Percentiles rank a stretch among this genome's conserved stretches.
phyloP scores from a whole-genome alignment of 2,888 invertebrate genomes.

The Imbricaverruca yamaguchii region DNA sequence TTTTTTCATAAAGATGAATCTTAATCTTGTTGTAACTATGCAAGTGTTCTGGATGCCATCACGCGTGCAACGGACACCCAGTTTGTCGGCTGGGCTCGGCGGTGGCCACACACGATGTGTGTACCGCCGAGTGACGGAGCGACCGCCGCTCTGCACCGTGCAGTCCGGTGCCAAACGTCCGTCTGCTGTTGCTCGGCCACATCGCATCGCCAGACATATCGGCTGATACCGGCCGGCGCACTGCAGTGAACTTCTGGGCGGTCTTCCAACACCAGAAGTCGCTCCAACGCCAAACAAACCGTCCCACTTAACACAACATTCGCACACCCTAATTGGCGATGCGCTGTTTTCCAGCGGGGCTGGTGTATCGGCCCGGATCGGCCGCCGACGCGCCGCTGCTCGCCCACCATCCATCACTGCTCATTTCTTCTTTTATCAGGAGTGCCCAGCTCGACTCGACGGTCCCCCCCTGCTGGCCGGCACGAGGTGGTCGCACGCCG shows the following conservation, averaged over 20 bases:
- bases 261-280: background rate
- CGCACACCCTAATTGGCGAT: constrained; percentile 15
- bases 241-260: background rate
- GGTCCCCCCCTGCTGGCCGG: background rate
- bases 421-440: constrained; percentile 21
- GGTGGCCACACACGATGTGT: no score
- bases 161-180: background rate
- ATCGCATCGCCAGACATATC: background rate
- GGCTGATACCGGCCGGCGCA: background rate
- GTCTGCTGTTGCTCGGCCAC: background rate
- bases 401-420: constrained; percentile 9
- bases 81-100: no score
- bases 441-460: background rate
- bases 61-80: no score
- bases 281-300: background rate
- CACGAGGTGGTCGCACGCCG: background rate
- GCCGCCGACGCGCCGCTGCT: background rate
- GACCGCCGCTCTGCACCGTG: background rate
- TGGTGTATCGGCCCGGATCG: background rate
- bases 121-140: no score
- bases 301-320: constrained; percentile 9
- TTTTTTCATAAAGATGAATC: no score
- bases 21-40: no score
- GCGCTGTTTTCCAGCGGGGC: constrained; percentile 1
- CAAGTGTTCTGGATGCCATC: no score